Conservation (phyloP, 2,797 vertebrate species). For the Sebastes nivosus region DNA sequence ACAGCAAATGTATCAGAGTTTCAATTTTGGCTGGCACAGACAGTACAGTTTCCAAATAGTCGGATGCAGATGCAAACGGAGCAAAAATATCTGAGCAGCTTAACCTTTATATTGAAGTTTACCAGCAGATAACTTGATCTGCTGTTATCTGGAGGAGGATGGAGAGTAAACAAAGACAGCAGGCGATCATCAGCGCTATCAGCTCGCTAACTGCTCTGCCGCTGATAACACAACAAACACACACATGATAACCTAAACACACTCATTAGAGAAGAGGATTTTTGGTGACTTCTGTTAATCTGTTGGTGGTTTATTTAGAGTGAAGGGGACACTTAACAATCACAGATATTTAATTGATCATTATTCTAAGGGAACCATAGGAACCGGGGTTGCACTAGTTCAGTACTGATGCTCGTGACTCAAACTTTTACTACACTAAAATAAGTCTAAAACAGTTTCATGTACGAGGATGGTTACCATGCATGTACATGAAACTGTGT, state of each 20-base stretch:
- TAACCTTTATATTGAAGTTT: background rate
- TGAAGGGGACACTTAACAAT: background rate
- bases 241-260: constrained; percentile 16
- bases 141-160: constrained; percentile 8
- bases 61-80: background rate
- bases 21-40: background rate
- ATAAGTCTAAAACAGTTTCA: background rate
- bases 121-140: background rate
- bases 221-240: constrained; percentile 31
- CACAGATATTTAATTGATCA: background rate
- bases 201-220: constrained; percentile 16
- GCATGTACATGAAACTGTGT: too few relatives aligned
- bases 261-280: constrained; percentile 1
- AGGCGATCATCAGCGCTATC: constrained; percentile 27
- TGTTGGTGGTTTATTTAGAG: background rate
- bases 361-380: background rate
- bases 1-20: background rate
- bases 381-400: background rate
- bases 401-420: background rate
- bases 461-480: background rate
- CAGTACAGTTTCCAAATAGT: background rate
- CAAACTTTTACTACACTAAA: background rate
- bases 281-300: background rate
- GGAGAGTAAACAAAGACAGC: constrained; percentile 34
- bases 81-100: too few relatives aligned